These are phyloP conservation scores for Drosophila seguyi DNA, from an alignment of 1,140 invertebrate genomes.

Conservation along the genomic window DNA sequence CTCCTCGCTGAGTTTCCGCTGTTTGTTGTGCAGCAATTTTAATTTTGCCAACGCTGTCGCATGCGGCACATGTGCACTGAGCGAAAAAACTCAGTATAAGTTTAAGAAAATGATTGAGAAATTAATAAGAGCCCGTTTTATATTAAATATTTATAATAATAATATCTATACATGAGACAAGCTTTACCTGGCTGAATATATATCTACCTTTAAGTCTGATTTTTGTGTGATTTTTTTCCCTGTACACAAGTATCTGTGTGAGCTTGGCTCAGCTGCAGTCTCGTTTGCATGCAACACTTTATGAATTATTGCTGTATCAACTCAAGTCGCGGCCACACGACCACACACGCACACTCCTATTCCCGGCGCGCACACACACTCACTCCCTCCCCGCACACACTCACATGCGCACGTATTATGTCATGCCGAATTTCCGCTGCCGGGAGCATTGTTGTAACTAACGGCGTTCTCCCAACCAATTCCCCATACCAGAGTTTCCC, in stretches of 20 bases:
- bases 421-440: constrained; percentile 82
- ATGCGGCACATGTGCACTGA: constrained; percentile 46
- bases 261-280: constrained; percentile 74
- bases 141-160: not conserved
- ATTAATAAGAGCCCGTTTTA: not conserved
- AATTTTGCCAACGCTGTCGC: constrained; percentile 81
- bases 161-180: too few relatives aligned
- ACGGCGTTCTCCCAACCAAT: constrained; percentile 55
- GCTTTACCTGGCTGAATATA: not conserved
- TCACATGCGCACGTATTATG: constrained; percentile 78
- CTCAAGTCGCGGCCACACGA: constrained; percentile 74
- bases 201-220: not conserved
- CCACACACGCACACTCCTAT: constrained; percentile 39
- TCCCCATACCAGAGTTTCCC: constrained; percentile 27
- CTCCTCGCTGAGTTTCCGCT: constrained; percentile 80
- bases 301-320: constrained; percentile 85
- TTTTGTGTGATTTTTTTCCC: not conserved
- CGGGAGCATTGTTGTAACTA: constrained; percentile 80
- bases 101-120: not conserved
- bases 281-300: constrained; percentile 84
- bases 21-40: constrained; percentile 83
- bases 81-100: not conserved
- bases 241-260: constrained; percentile 33
- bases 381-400: constrained; percentile 48
- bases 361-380: constrained; percentile 18